These are phyloP conservation scores for Drosophila parthenogenetica DNA, from an alignment of 2,888 invertebrate species.

Conservation along the genomic window DNA sequence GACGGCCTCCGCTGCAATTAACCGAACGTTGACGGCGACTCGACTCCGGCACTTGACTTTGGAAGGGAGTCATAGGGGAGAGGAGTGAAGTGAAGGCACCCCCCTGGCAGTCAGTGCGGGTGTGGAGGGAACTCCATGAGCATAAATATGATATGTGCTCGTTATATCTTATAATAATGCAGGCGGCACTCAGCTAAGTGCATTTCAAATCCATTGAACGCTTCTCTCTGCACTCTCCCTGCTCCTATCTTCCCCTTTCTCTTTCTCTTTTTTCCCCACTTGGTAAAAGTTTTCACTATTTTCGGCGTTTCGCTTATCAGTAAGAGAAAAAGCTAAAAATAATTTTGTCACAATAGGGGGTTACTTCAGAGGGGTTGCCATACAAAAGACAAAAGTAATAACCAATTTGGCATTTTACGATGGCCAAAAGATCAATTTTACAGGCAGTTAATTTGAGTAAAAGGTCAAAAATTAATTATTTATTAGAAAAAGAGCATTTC, in stretches of 20 bases:
- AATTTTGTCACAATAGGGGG: slow-evolving; percentile 38
- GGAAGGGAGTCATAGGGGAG: background rate
- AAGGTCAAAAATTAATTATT: background rate
- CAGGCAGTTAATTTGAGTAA: slow-evolving; percentile 5
- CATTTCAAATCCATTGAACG: slow-evolving; percentile 52
- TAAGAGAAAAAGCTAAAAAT: slow-evolving; percentile 48
- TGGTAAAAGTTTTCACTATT: slow-evolving; percentile 35
- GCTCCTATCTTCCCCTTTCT: background rate
- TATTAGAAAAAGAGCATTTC: background rate
- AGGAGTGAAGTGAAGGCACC: background rate
- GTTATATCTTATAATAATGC: slow-evolving; percentile 53
- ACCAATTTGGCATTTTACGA: slow-evolving; percentile 34
- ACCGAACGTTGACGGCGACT: slow-evolving; percentile 51
- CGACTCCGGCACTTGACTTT: slow-evolving; percentile 73
- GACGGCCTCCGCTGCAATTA: slow-evolving; percentile 73
- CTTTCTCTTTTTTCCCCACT: background rate
- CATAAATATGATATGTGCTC: slow-evolving; percentile 68
- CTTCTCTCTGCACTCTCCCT: slow-evolving; percentile 6
- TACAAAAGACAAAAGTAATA: too few relatives aligned
- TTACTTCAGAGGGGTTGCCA: background rate
- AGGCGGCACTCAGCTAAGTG: slow-evolving; percentile 73
- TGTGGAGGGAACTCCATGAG: slow-evolving; percentile 44
- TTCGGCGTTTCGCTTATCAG: slow-evolving; percentile 49
- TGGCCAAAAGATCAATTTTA: slow-evolving; percentile 32
- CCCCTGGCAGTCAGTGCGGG: slow-evolving; percentile 52